phyloP scores from a whole-genome alignment of 2,113 vertebrate genomes.

The Sylvietta virens region DNA sequence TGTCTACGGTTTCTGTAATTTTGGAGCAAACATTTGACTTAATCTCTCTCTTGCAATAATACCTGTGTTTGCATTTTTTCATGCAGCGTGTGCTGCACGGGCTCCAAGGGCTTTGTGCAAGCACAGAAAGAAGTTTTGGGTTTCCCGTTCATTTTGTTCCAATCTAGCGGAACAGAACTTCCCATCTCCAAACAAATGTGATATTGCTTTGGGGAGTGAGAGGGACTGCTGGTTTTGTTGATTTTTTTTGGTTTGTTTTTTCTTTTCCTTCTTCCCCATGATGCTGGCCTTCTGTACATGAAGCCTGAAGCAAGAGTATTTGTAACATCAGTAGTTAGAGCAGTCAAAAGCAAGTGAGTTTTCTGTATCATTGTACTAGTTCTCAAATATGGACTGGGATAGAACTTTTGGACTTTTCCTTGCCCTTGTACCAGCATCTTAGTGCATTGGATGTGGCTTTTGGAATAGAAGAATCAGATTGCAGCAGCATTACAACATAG shows the following conservation, averaged over 20 bases:
- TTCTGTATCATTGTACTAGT: neutral
- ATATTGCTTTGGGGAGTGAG: neutral
- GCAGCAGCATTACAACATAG: neutral
- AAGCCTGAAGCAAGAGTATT: neutral
- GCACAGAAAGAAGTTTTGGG: neutral
- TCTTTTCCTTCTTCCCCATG: neutral
- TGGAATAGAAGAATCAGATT: neutral
- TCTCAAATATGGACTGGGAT: neutral
- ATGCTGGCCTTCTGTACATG: neutral
- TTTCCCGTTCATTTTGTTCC: neutral
- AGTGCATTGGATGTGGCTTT: neutral
- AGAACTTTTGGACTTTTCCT: neutral
- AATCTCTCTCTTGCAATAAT: neutral
- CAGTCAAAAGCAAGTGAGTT: neutral
- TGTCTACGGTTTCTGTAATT: neutral
- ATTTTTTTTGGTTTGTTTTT: neutral
- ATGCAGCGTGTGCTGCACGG: accelerated
- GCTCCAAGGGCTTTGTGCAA: neutral
- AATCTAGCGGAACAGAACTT: neutral
- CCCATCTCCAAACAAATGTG: neutral
- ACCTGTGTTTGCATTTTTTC: neutral
- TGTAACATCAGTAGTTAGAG: neutral
- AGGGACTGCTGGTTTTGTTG: neutral
- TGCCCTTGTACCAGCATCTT: neutral
- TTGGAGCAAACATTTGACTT: neutral